These are phyloP conservation scores for Heterocephalus glaber DNA, from an alignment of 2,113 vertebrate species.

Conservation along the genomic window DNA sequence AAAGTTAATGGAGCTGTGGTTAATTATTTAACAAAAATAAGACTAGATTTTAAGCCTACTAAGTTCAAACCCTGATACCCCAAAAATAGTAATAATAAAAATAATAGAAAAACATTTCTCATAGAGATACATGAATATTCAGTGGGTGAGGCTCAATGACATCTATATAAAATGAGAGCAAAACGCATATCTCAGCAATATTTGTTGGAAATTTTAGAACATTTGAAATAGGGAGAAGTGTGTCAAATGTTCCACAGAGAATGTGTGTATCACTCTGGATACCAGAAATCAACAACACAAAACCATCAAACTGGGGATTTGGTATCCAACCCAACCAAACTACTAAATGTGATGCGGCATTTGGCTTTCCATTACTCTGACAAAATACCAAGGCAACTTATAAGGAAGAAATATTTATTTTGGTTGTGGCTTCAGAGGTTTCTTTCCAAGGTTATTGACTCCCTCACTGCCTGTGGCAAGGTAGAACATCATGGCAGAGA, in stretches of 20 bases:
- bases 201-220: conserved; percentile 3
- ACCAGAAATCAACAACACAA: neutral
- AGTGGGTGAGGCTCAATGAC: neutral
- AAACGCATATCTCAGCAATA: neutral
- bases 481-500: neutral
- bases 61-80: too few relatives aligned
- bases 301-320: neutral
- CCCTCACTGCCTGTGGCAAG: neutral
- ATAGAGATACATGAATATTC: neutral
- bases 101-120: neutral
- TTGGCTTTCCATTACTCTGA: neutral
- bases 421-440: neutral
- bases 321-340: neutral
- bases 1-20: neutral
- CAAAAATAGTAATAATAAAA: too few relatives aligned
- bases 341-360: too few relatives aligned
- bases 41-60: neutral
- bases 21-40: conserved; percentile 9
- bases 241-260: neutral
- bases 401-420: neutral
- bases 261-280: neutral
- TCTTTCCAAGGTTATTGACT: neutral
- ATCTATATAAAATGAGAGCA: neutral
- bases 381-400: neutral
- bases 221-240: neutral